A percentile compares a stretch with the other conserved stretches of the same genome.
Evolutionary conservation across 1,140 invertebrate genomes (phyloP).

Genomic region (Cotesia chilonis): DNA sequence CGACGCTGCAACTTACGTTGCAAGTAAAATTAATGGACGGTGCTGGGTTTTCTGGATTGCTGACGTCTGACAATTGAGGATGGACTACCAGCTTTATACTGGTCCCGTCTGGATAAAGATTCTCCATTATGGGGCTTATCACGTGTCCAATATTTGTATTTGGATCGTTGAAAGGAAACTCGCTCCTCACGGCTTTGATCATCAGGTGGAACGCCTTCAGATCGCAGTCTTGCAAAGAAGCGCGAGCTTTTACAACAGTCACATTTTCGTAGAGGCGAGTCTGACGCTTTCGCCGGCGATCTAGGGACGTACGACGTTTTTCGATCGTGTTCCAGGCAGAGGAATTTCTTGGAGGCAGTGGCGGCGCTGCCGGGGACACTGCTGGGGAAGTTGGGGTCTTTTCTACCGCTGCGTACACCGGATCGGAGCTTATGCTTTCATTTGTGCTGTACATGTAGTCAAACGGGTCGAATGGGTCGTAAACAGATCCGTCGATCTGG

Average conservation of each 20-base stretch:
- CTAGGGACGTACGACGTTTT: conserved; percentile 62
- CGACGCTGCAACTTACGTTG: conserved; percentile 85
- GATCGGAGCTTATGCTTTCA: conserved; percentile 77
- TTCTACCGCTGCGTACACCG: conserved; percentile 78
- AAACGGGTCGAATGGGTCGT: conserved; percentile 86
- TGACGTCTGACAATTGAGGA: conserved; percentile 67
- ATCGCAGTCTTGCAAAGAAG: conserved; percentile 75
- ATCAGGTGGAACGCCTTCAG: conserved; percentile 82
- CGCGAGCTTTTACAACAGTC: conserved; percentile 70
- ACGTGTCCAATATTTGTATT: conserved; percentile 82
- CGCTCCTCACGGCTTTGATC: conserved; percentile 77
- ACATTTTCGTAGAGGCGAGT: conserved; percentile 78
- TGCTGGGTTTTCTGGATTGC: conserved; percentile 54
- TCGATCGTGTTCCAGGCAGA: conserved; percentile 69
- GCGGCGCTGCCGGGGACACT: conserved; percentile 69
- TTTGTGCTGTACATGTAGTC: conserved; percentile 83
- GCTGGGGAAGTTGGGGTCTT: conserved; percentile 71
- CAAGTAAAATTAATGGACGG: conserved; percentile 82
- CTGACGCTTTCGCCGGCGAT: conserved; percentile 63
- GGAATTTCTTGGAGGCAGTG: conserved; percentile 68
- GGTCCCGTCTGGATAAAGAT: conserved; percentile 77
- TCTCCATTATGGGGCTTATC: conserved; percentile 82
- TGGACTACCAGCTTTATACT: conserved; percentile 88
- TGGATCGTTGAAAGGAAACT: conserved; percentile 75
- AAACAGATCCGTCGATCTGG: conserved; percentile 75